Percentiles rank a stretch among this genome's conserved stretches.
These are phyloP conservation scores for Miniopterus natalensis DNA, from an alignment of 2,113 vertebrate species.

Conservation along the genomic window DNA sequence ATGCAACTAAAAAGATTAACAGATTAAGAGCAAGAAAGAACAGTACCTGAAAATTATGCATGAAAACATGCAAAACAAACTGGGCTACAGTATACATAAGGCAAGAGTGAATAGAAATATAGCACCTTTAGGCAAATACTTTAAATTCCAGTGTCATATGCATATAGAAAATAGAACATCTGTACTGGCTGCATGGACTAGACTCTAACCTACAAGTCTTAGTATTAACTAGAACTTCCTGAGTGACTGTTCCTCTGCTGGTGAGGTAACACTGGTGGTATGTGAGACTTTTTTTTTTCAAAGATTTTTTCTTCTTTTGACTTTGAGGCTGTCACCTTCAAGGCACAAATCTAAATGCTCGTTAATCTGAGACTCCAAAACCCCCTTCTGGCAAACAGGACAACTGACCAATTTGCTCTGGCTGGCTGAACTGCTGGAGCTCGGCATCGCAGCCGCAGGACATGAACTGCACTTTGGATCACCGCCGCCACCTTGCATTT, in stretches of 20 bases:
- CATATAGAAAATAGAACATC: neutral
- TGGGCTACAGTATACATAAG: neutral
- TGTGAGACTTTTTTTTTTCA: neutral
- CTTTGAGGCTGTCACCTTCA: neutral
- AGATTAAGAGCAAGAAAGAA: slow-evolving; percentile 28
- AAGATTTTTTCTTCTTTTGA: neutral
- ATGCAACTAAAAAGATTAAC: neutral
- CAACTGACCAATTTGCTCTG: slow-evolving; percentile 89
- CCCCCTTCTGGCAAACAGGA: slow-evolving; percentile 91
- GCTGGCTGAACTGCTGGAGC: neutral
- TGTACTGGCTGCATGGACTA: neutral
- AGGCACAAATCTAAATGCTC: slow-evolving; percentile 95
- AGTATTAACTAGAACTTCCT: neutral
- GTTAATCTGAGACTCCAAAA: slow-evolving; percentile 93
- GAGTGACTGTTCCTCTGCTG: fast-evolving
- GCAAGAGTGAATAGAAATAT: neutral
- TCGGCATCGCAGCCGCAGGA: neutral
- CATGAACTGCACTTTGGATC: neutral
- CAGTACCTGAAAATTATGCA: neutral
- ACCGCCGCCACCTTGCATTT: neutral
- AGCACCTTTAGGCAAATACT: neutral
- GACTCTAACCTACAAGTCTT: neutral
- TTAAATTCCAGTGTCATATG: neutral
- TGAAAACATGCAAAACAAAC: neutral
- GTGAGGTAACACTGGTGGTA: neutral